Evolutionary conservation across 2,888 invertebrate species (phyloP).

Genomic region (Ellobium chinense): DNA sequence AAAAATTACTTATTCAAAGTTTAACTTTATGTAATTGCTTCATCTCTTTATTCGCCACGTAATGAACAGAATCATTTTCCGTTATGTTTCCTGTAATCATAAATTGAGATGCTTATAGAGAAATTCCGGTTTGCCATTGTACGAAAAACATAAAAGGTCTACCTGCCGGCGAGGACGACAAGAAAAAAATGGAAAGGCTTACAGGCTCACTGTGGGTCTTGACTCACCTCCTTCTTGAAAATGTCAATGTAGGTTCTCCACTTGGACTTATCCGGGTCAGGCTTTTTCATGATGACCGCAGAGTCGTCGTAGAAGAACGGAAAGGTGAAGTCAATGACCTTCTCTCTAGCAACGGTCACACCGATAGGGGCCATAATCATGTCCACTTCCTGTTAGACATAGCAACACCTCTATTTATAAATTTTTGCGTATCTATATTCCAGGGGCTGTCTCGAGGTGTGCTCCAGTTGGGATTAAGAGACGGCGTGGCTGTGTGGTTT

Average conservation of each 20-base stretch:
- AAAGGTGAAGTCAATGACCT: slow-evolving; percentile 92
- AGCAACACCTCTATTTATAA: too few relatives aligned
- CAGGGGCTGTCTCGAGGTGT: too few relatives aligned
- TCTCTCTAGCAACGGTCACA: slow-evolving; percentile 93
- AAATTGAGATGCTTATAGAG: too few relatives aligned
- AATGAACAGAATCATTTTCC: too few relatives aligned
- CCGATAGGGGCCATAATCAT: slow-evolving; percentile 89
- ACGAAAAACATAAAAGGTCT: background rate
- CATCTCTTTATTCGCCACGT: too few relatives aligned
- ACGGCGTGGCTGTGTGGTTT: too few relatives aligned
- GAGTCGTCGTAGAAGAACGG: slow-evolving; percentile 82
- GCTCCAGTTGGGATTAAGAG: too few relatives aligned
- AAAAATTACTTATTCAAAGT: too few relatives aligned
- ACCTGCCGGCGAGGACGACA: background rate
- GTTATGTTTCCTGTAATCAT: too few relatives aligned
- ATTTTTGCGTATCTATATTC: too few relatives aligned
- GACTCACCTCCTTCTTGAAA: slow-evolving; percentile 54
- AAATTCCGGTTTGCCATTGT: too few relatives aligned
- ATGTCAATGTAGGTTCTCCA: slow-evolving; percentile 62
- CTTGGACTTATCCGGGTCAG: slow-evolving; percentile 54
- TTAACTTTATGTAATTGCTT: too few relatives aligned
- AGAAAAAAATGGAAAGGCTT: background rate
- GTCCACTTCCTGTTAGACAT: slow-evolving; percentile 86
- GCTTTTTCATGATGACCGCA: slow-evolving; percentile 58
- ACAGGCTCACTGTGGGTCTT: background rate